Conservation (phyloP, 2,113 vertebrate species). For the Alouatta palliata region DNA sequence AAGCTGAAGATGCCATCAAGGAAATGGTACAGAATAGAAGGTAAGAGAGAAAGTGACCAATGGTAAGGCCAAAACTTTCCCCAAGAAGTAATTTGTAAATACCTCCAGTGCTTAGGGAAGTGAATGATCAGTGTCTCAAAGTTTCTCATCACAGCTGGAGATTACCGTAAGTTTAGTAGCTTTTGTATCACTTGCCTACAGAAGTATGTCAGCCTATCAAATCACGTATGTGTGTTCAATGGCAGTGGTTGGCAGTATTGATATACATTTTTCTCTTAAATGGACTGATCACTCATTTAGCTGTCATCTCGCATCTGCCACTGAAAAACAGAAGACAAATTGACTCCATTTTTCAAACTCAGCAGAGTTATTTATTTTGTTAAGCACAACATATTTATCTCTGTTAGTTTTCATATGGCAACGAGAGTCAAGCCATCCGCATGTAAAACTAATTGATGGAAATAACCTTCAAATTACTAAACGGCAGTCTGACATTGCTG, state of each 20-base stretch:
- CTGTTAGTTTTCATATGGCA: constrained; percentile 60
- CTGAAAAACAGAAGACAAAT: constrained; percentile 71
- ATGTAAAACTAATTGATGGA: constrained; percentile 72
- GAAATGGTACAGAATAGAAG: neutral
- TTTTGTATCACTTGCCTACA: constrained; percentile 51
- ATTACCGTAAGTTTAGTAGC: constrained; percentile 56
- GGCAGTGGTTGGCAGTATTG: constrained; percentile 59
- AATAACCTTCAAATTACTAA: constrained; percentile 69
- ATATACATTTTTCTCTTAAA: constrained; percentile 67
- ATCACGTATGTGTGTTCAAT: constrained; percentile 57
- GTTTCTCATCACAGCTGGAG: constrained; percentile 50
- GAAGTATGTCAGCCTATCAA: constrained; percentile 58
- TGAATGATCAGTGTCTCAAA: constrained; percentile 28
- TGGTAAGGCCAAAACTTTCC: neutral
- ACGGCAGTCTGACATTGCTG: constrained; percentile 59
- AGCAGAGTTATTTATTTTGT: constrained; percentile 73
- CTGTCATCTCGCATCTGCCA: constrained; percentile 69
- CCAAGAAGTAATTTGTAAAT: constrained; percentile 36
- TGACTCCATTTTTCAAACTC: constrained; percentile 69
- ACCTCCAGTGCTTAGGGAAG: neutral
- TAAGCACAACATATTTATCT: constrained; percentile 71
- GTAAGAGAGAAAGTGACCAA: neutral
- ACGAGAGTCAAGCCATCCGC: constrained; percentile 33
- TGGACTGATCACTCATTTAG: constrained; percentile 72
- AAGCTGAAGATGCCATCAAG: neutral